These are phyloP conservation scores for Microvelia longipes DNA, from an alignment of 1,140 invertebrate species.

Conservation along the genomic window DNA sequence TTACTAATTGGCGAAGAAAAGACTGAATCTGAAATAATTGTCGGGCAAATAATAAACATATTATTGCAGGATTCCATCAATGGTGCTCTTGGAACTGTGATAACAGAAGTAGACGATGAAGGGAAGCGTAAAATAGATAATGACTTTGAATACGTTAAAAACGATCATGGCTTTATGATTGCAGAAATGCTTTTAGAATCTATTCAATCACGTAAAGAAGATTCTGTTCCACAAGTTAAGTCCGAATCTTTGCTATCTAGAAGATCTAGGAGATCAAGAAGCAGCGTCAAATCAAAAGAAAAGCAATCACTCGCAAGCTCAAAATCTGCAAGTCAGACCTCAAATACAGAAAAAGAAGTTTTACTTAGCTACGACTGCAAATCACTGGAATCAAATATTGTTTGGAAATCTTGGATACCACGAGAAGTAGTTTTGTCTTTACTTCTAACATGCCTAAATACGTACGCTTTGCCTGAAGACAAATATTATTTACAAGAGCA, in stretches of 20 bases:
- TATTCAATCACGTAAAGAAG: not conserved
- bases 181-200: slow-evolving; percentile 1
- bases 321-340: not conserved
- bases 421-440: slow-evolving; percentile 5
- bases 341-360: not conserved
- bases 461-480: slow-evolving; percentile 5
- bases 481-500: slow-evolving; percentile 1
- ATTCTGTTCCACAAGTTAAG: not conserved
- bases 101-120: slow-evolving; percentile 4
- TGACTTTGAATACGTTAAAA: slow-evolving; percentile 1
- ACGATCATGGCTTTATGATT: slow-evolving; percentile 3
- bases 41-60: slow-evolving; percentile 6
- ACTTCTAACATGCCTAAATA: not conserved
- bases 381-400: not conserved
- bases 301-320: not conserved
- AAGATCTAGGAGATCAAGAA: not conserved
- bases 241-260: not conserved
- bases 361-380: not conserved
- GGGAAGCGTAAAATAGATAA: not conserved
- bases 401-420: slow-evolving; percentile 9
- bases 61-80: not conserved
- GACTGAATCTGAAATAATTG: slow-evolving; percentile 1
- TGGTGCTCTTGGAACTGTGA: not conserved
- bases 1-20: not conserved
- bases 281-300: not conserved